Evolutionary conservation across 2,113 vertebrate genomes (phyloP), one percentile per base, ranked within the genome.

Genomic region (Sciurus niger): DNA sequence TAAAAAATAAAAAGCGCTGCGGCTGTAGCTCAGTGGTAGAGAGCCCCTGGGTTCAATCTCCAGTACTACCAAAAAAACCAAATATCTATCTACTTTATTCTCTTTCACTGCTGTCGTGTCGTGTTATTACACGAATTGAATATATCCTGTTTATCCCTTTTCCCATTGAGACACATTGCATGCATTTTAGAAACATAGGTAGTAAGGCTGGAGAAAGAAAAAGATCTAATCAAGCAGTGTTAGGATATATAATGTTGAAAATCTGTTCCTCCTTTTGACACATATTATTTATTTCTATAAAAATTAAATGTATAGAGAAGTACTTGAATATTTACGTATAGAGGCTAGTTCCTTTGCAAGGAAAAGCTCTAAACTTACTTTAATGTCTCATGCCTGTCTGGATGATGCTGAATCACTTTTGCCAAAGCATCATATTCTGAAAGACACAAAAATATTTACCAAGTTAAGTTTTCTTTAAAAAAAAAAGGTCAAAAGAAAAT

Each of bases 341-440:
- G 82, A 92, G 13, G n/a, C 55, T 28, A 53, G 25, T 34, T 89
- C 9, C 34, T 55, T 77, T 78, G 60, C 34, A 78, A 37, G 70
- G 79, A 14, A 73, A 89, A 87, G 48, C 24, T 40, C 84, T 92
- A 51, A 76, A 99, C 99, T 99, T 98, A 99, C 99, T 99, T 99
- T 85, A 99, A 65, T 17, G 99, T 99, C 98, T 99, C 99, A 86
- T 99, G 99, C 76, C 99, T 99, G 98, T 99, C 99, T 95, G 99
- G 99, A 93, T 99, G 99, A 95, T 99, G 99, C 96, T 99, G 99
- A 96, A 99, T 99, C 78, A 99, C 99, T 98, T 99, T 99, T 77
- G 99, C 99, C 97, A 99, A 99, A 58, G 99, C 99, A 97, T 99
- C 99, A 84, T 99, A 99, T 97, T 99, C 99, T 99, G 98, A 91